These are phyloP conservation scores for Rhynchopsitta pachyrhyncha DNA, from an alignment of 2,113 vertebrate genomes.

Conservation along the genomic window DNA sequence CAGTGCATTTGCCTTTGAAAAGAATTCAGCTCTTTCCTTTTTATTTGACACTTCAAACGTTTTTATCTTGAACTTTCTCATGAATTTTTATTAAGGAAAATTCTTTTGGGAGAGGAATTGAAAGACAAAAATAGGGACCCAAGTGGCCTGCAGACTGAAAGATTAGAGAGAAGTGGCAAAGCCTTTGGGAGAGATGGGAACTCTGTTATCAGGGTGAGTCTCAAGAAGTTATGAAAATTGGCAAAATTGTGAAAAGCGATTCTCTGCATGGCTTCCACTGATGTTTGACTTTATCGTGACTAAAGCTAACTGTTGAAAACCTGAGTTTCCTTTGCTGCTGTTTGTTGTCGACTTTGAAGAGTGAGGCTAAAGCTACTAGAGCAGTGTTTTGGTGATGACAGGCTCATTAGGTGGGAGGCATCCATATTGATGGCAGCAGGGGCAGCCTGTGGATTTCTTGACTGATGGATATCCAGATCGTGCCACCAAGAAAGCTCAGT, in stretches of 20 bases:
- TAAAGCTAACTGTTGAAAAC: neutral
- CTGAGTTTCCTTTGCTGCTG: neutral
- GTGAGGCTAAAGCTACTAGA: neutral
- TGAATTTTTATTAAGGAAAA: slow-evolving; percentile 37
- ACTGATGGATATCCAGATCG: neutral
- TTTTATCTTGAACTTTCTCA: slow-evolving; percentile 25
- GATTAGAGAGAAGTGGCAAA: neutral
- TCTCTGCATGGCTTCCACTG: neutral
- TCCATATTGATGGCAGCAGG: neutral
- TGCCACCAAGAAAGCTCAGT: neutral
- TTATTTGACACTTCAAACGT: neutral
- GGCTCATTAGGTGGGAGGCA: rapidly evolving
- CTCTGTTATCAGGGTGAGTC: neutral
- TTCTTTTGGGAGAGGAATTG: neutral
- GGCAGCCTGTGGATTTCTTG: neutral
- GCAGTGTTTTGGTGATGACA: neutral
- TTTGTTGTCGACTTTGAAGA: neutral
- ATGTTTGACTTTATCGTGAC: neutral
- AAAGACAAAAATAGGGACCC: slow-evolving; percentile 1
- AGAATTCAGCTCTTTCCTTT: neutral
- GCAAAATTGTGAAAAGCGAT: neutral
- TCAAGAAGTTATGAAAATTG: neutral
- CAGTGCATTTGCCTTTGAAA: slow-evolving; percentile 1
- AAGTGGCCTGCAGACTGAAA: neutral
- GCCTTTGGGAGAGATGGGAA: neutral